Conservation (phyloP, 2,797 vertebrate species). For the Onychomys leucogaster region DNA sequence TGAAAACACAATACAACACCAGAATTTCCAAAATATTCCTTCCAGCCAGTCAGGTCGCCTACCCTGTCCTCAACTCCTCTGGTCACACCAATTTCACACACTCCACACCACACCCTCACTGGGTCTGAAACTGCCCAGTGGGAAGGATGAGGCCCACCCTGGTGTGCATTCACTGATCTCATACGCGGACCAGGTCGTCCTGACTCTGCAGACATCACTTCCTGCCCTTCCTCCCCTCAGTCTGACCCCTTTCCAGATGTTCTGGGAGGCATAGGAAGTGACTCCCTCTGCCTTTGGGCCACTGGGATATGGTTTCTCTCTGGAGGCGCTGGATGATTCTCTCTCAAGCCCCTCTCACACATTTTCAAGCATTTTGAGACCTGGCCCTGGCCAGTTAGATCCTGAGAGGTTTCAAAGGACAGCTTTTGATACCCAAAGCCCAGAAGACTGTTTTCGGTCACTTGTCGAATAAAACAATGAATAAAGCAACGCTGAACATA, state of each 20-base stretch:
- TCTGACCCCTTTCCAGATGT: not conserved
- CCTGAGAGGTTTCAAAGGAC: not conserved
- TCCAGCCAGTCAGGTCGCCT: not conserved
- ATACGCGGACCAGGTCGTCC: rapidly evolving
- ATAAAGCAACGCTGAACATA: not conserved
- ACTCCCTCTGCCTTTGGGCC: too few relatives aligned
- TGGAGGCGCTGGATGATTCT: rapidly evolving
- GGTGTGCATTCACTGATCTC: rapidly evolving
- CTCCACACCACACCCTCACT: too few relatives aligned
- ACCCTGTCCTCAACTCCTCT: not conserved
- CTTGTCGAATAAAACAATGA: not conserved
- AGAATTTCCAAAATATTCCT: not conserved
- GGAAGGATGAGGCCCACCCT: not conserved
- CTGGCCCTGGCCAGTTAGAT: not conserved
- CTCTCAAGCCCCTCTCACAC: rapidly evolving
- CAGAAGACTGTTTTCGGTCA: not conserved
- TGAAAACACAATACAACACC: not conserved
- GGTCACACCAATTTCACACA: rapidly evolving
- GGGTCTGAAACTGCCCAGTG: not conserved
- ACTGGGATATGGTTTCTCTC: not conserved
- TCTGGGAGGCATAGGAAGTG: not conserved
- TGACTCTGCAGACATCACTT: not conserved
- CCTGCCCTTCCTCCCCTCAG: rapidly evolving
- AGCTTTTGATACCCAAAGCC: not conserved
- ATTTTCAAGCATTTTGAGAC: not conserved